phyloP scores from a whole-genome alignment of 2,113 vertebrate genomes.

The Daubentonia madagascariensis region DNA sequence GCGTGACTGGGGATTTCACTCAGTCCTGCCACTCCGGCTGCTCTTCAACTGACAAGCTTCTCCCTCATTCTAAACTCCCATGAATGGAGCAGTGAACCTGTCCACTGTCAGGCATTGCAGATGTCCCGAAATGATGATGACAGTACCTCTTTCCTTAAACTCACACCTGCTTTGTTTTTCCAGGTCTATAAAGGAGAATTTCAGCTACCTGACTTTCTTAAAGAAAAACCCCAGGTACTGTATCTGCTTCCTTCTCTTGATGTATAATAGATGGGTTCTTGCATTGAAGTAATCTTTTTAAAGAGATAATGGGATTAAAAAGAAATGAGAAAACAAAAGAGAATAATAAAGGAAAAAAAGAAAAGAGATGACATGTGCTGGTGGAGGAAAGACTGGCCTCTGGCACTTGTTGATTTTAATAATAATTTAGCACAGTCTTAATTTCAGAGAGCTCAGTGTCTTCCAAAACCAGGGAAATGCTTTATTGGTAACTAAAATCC shows the following conservation, averaged over 20 bases:
- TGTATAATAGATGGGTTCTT: background rate
- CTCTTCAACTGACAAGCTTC: background rate
- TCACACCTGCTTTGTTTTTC: constrained; percentile 81
- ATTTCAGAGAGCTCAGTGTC: background rate
- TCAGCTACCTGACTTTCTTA: constrained; percentile 97
- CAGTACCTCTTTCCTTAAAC: background rate
- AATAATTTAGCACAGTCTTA: background rate
- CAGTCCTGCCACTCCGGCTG: background rate
- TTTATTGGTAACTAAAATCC: background rate
- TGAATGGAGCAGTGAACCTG: background rate
- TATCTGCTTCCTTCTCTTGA: constrained; percentile 49
- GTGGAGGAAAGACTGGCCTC: background rate
- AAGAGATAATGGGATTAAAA: background rate
- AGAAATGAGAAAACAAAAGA: background rate
- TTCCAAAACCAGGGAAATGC: background rate
- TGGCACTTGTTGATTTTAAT: background rate
- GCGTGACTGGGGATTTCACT: background rate
- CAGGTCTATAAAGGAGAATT: constrained; percentile 99
- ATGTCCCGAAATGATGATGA: background rate
- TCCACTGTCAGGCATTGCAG: background rate
- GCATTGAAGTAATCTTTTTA: background rate
- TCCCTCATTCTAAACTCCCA: background rate
- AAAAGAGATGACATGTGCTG: background rate
- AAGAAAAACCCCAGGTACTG: constrained; percentile 95
- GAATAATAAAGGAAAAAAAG: background rate